A percentile compares a stretch with the other conserved stretches of the same genome.
These are phyloP conservation scores for Indicator maculatus DNA, from an alignment of 2,113 vertebrate genomes.

Conservation along the genomic window DNA sequence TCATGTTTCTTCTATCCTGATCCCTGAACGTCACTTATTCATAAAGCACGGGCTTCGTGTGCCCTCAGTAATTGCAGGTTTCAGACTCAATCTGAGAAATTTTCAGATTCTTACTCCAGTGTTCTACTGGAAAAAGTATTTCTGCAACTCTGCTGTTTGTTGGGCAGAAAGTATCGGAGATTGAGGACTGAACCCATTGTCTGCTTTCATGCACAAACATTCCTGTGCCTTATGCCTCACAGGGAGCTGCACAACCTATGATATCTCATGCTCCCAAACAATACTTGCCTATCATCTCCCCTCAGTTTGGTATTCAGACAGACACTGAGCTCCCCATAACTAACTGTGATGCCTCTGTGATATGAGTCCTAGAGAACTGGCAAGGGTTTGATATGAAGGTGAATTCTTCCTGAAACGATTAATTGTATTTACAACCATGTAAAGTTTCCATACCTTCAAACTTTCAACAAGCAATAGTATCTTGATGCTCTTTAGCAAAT, in stretches of 20 bases:
- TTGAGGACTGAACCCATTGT: neutral
- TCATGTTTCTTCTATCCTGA: neutral
- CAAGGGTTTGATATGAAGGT: neutral
- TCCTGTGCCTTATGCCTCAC: neutral
- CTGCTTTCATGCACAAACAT: neutral
- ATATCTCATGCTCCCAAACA: neutral
- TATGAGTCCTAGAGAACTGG: neutral
- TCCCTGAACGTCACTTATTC: neutral
- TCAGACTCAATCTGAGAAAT: neutral
- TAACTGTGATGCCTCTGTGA: accelerated
- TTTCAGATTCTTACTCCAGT: neutral
- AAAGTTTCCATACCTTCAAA: neutral
- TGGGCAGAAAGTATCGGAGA: neutral
- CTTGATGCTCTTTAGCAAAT: neutral
- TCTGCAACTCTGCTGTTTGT: neutral
- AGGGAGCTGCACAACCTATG: neutral
- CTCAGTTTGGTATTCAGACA: neutral
- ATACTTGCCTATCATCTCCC: accelerated
- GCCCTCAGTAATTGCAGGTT: neutral
- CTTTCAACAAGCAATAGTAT: neutral
- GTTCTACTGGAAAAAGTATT: neutral
- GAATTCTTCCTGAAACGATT: neutral
- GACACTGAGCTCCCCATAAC: neutral
- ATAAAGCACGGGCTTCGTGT: neutral
- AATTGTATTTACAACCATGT: neutral